A percentile compares a stretch with the other conserved stretches of the same genome.
phyloP scores from a whole-genome alignment of 1,140 invertebrate genomes.

The Maniola jurtina region DNA sequence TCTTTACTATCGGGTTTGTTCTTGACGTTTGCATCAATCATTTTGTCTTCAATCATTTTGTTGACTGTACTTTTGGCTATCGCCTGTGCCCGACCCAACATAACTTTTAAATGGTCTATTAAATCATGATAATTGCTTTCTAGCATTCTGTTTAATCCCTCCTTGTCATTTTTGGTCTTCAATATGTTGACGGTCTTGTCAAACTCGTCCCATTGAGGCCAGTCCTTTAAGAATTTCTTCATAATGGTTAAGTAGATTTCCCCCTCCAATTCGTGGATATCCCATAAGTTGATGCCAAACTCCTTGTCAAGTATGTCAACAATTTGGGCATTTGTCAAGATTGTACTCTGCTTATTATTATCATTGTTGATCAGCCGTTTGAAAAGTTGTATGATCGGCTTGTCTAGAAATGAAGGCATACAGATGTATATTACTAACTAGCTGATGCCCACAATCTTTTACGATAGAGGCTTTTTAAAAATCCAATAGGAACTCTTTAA shows the following conservation, averaged over 20 bases:
- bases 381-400: conserved; percentile 51
- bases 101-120: conserved; percentile 44
- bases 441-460: no score
- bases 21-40: conserved; percentile 4
- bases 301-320: conserved; percentile 56
- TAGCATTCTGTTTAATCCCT: conserved; percentile 35
- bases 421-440: not conserved
- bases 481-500: no score
- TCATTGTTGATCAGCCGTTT: conserved; percentile 50
- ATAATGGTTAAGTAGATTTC: conserved; percentile 60
- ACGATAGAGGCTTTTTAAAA: no score
- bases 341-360: conserved; percentile 53
- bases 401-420: conserved; percentile 37
- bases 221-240: conserved; percentile 66
- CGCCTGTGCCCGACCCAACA: conserved; percentile 34
- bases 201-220: conserved; percentile 65
- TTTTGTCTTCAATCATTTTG: conserved; percentile 13
- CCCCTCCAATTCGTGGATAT: conserved; percentile 45
- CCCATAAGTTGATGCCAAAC: conserved; percentile 43
- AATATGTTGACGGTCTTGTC: conserved; percentile 41
- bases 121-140: conserved; percentile 44
- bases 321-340: conserved; percentile 61
- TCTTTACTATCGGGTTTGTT: conserved; percentile 4
- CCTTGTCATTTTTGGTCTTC: conserved; percentile 33
- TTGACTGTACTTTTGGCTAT: conserved; percentile 32